These are phyloP conservation scores for Drosophila cardini DNA, from an alignment of 1,140 invertebrate species.

Conservation along the genomic window DNA sequence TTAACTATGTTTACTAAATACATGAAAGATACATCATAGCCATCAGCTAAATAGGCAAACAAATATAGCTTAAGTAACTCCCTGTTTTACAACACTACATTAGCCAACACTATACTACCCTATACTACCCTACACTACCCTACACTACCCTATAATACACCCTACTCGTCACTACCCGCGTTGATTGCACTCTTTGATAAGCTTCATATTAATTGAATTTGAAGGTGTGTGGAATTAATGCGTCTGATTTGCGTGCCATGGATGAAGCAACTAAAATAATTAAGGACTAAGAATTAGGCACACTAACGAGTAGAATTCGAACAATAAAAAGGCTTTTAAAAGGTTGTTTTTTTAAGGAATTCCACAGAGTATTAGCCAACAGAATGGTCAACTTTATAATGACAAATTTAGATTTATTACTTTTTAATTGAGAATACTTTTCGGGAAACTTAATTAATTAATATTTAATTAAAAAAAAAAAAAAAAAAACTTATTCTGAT, in stretches of 20 bases:
- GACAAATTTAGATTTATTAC: too few relatives aligned
- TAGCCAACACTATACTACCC: too few relatives aligned
- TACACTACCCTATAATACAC: neutral
- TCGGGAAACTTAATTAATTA: too few relatives aligned
- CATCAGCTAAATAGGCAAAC: constrained; percentile 15
- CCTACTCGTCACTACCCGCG: neutral
- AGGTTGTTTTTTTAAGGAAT: neutral
- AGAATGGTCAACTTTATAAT: too few relatives aligned
- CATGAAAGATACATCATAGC: constrained; percentile 42
- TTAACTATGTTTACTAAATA: constrained; percentile 68
- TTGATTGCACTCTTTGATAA: constrained; percentile 70
- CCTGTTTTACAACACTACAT: neutral
- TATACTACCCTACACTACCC: too few relatives aligned
- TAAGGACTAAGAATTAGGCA: constrained; percentile 7
- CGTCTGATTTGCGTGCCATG: constrained; percentile 22
- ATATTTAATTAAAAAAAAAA: too few relatives aligned
- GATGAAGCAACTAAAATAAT: constrained; percentile 10
- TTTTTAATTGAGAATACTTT: too few relatives aligned
- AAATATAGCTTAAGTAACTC: neutral
- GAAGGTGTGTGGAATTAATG: constrained; percentile 56
- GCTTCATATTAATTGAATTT: constrained; percentile 74
- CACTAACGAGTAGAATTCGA: neutral
- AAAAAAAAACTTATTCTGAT: too few relatives aligned
- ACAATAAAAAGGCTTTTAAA: constrained; percentile 1
- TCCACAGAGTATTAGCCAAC: neutral